Base-by-base conservation (phyloP, 2,797 vertebrate genomes). In the Microchirus variegatus region DNA sequence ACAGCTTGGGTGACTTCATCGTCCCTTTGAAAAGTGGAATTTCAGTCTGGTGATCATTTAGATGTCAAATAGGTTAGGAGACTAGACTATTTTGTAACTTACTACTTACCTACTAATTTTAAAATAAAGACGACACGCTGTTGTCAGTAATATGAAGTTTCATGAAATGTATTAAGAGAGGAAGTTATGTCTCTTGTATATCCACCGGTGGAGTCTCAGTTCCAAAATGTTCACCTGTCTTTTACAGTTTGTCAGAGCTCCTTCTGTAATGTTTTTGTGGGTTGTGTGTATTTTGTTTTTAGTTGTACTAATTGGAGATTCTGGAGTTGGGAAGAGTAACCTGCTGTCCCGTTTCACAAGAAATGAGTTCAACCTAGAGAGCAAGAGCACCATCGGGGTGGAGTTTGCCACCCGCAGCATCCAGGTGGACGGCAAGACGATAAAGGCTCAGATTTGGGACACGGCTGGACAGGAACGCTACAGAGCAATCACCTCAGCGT, bases 371-470 rank as follows among this genome's bases (percentile, higher is more conserved):
- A 98, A 98, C 83, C 89, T 98, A 92, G 97, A 98, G 90, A 98
- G 96, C 83, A 98, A 98, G 90, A 98, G 97, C 90, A 98, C 97
- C 90, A 98, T 98, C 2, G 97, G 97, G 0, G 97, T 98, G 91
- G 97, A 98, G 81, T 98, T 98, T 3, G 97, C 97, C 75, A 98
- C 97, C 60, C 93, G 97, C 72, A 98, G 97, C 91, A 97, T 98
- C 88, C 96, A 98, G 83, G 97, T 98, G 85, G 96, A 98, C 8
- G 93, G 95, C 70, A 98, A 98, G 92, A 98, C 94, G 8, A 97
- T 98, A 90, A 98, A 98, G 82, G 97, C 97, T 0, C 97, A 98
- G 83, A 98, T 98, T 72, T 98, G 97, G 97, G 97, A 98, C 84
- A 98, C 97, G 0, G 97, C 97, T 0, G 97, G 97, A 56, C 97